Evolutionary conservation across 2,797 vertebrate species (phyloP), one percentile per base, ranked within the genome.

Genomic region (Miichthys miiuy): DNA sequence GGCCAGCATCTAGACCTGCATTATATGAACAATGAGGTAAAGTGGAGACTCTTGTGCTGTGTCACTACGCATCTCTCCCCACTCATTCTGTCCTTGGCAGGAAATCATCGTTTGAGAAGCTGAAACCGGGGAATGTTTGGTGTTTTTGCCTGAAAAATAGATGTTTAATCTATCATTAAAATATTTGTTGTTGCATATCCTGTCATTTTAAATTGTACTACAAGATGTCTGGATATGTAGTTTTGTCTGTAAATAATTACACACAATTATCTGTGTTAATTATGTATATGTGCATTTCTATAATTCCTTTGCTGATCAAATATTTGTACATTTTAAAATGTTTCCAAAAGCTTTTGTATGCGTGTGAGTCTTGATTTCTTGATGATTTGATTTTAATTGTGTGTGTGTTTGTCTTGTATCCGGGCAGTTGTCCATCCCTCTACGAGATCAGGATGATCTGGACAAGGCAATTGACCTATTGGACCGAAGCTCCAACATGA

Each of bases 11-110:
- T 99, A 23, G 97, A 98, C 86, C 96, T 99, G 50, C 95, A 98
- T 94, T 99, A 99, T 82, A 97, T 99, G 96, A 99, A 98, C 94
- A 99, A 98, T 25, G 98, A 99, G 97, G 98, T 99, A 92, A 87
- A 77, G 67, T 27, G 17, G 48, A n/a, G 47, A 12, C 50, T 50
- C 13, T 11, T 25, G 27, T 68, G 14, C 9, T 17, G 21, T 27
- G 5, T 55, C 12, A 14, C 14, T 8, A 3, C 25, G 20, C 12
- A 2, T 75, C 51, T 47, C 7, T 27, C 6, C 2, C 3, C 0
- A 3, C 25, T 38, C 41, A 52, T 18, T 41, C n/a, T 23, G 60
- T 47, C 14, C 23, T 58, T 21, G 30, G 17, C 8, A 21, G 16
- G 13, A 25, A 38, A 18, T 30, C 63, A 5, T 23, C 38, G 1